phyloP scores from a whole-genome alignment of 2,888 invertebrate species.

The Patella caerulea region DNA sequence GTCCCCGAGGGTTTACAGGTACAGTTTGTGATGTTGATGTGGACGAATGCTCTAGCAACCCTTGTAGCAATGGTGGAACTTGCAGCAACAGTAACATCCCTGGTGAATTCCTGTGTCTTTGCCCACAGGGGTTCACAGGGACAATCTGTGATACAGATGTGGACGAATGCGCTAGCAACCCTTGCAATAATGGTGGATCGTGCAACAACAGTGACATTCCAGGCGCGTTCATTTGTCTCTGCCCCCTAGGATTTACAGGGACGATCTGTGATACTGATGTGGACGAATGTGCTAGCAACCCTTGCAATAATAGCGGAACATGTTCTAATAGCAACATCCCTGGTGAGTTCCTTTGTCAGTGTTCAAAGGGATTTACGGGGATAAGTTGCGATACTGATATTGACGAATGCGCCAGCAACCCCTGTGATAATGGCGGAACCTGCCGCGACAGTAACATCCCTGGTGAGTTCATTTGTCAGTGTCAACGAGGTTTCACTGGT shows the following conservation, averaged over 20 bases:
- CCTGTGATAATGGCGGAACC: constrained; percentile 19
- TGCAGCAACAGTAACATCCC: constrained; percentile 72
- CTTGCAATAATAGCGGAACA: constrained; percentile 72
- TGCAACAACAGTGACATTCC: constrained; percentile 39
- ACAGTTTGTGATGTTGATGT: constrained; percentile 85
- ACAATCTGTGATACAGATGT: constrained; percentile 19
- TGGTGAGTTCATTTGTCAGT: constrained; percentile 12
- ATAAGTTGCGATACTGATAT: neutral
- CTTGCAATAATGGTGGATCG: constrained; percentile 87
- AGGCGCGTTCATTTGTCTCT: constrained; percentile 28
- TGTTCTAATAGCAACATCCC: constrained; percentile 10
- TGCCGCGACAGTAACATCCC: constrained; percentile 13
- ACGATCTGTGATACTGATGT: constrained; percentile 84
- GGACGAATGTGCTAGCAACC: constrained; percentile 82
- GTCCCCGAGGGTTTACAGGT: constrained; percentile 27
- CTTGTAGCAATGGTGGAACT: constrained; percentile 90
- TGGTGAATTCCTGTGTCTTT: no score
- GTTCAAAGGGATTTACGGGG: constrained; percentile 71
- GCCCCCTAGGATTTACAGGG: constrained; percentile 30
- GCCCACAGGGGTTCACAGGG: neutral
- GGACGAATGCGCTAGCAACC: constrained; percentile 64
- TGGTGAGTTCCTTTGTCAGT: constrained; percentile 73
- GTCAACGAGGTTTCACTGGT: constrained; percentile 10
- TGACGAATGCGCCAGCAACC: constrained; percentile 18
- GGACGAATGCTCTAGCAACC: constrained; percentile 92